Base-by-base conservation (phyloP, 1,140 invertebrate species). In the Aphaenogaster floridana region DNA sequence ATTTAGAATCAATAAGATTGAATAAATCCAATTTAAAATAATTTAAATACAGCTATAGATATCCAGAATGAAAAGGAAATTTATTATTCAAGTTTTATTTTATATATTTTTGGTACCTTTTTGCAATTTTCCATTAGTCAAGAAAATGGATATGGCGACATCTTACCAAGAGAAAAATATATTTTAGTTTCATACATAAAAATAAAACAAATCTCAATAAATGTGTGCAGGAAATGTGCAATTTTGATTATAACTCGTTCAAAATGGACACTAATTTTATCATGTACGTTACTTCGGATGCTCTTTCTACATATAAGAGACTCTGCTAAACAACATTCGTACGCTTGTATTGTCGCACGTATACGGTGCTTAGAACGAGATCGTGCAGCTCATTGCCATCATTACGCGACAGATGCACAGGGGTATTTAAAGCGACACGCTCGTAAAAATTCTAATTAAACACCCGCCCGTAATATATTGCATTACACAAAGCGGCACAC, bases 381-480 rank as follows among this genome's bases (percentile, higher is more conserved):
- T 36, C 42, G 79, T 54, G 63, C 66, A 68, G 72, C 74, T 91
- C 77, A 76, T 91, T 90, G 77, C 87, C 78, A 74, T 61, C 54
- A 63, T 89, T 84, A 77, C 71, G 63, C 85, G 50, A 77, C 72
- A 59, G 68, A 28, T 77, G 69, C 52, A 72, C 64, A 42, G 54
- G 83, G 78, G 68, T 87, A 87, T 90, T 87, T 87, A 87, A 84
- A 79, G 64, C 85, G 66, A 64, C 77, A 87, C 77, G 63, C 88
- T 42, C 39, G 77, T 80, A 88, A 90, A 90, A 90, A 90, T 90
- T 90, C 76, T 90, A 90, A 77, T 76, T 86, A 79, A 74, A 87
- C 59, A 57, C 61, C 66, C 86, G 68, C 68, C 79, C 69, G 54
- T 36, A 72, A 80, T 80, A 69, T 87, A 90, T 90, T 91, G 42